Percentiles rank a stretch among this genome's conserved stretches.
These are phyloP conservation scores for Netelia virgata DNA, from an alignment of 2,888 invertebrate genomes.

Conservation along the genomic window DNA sequence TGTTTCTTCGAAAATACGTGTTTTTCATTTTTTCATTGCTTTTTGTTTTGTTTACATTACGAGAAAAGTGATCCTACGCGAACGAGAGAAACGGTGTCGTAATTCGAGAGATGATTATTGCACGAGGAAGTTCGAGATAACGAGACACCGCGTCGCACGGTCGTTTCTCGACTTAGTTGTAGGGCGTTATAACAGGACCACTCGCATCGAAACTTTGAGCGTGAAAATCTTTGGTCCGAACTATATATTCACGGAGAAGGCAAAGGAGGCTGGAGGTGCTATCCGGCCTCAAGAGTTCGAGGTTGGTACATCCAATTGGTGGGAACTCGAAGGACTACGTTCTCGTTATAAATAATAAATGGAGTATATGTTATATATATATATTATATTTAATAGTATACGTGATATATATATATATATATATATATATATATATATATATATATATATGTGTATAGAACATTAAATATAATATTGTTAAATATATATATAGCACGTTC, in stretches of 20 bases:
- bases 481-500: not conserved
- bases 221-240: slow-evolving; percentile 32
- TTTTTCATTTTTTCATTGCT: too few species aligned
- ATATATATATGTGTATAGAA: too few species aligned
- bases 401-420: too few species aligned
- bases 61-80: not conserved
- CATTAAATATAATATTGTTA: too few species aligned
- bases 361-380: not conserved
- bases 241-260: not conserved
- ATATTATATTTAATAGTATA: not conserved
- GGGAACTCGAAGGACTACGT: not conserved
- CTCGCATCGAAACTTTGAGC: slow-evolving; percentile 22
- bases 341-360: slow-evolving; percentile 51
- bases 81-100: not conserved
- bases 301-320: not conserved
- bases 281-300: not conserved
- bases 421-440: too few species aligned
- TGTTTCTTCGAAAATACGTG: not conserved
- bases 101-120: slow-evolving; percentile 20
- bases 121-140: slow-evolving; percentile 25
- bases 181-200: not conserved
- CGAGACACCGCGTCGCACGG: not conserved
- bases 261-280: not conserved
- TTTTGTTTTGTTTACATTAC: too few species aligned
- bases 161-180: not conserved